Evolutionary conservation across 2,113 vertebrate genomes (phyloP), one percentile per base, ranked within the genome.

Genomic region (Helogale parvula): DNA sequence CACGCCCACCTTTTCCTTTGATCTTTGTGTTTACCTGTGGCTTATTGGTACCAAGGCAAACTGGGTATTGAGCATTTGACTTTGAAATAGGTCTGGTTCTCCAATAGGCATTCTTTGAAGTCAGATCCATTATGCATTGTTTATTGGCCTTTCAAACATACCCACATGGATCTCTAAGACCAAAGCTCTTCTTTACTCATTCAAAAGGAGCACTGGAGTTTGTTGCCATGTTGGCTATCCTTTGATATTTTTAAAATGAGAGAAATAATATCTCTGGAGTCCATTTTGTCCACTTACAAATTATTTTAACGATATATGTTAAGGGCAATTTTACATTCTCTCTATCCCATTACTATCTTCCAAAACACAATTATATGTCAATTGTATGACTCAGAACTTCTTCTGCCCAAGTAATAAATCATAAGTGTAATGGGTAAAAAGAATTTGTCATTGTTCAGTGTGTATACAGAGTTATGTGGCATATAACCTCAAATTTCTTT

Each of bases 21-120:
- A 98, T 98, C 96, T 97, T 60, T 1, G 35, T 98, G 93, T 98
- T 98, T 98, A 98, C 97, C 98, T 98, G 96, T 97, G 96, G 97
- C 97, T 98, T 98, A 96, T 60, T 82, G 93, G 92, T 97, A 98
- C 68, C 81, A 85, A 93, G 88, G 82, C 94, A 96, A 94, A 94
- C 96, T 86, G 89, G 88, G 88, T 90, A 96, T 83, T 92, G 85
- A 95, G 19, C 88, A 38, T 69, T 96, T 65, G n/a, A 71, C 93
- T 98, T 98, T 98, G 94, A 98, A 98, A 97, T 90, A 80, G 66
- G 90, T 96, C 92, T 96, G 54, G n/a, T 94, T 97, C 93, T 95
- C 96, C 81, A 95, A 83, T 71, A 91, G 96, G 68, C 14, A 29
- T 94, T 93, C 98, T 98, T 98, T 98, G 98, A 98, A 97, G 98